Evolutionary conservation across 2,888 invertebrate genomes (phyloP), one percentile per base, ranked within the genome.

Genomic region (Caenorhabditis virilis): DNA sequence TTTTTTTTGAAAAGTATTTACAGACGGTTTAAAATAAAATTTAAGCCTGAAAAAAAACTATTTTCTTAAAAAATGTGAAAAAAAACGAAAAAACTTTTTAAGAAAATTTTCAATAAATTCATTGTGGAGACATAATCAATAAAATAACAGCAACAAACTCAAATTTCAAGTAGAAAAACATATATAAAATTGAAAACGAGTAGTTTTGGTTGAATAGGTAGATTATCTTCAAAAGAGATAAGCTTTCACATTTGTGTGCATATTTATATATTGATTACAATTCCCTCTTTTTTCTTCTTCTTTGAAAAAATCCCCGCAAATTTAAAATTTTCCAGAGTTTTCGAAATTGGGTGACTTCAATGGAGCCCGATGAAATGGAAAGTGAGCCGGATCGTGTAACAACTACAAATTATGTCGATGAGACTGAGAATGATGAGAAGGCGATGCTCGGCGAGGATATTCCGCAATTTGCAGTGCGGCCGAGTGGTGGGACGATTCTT

Each of bases 321-420:
- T 42, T 30, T 42, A 3, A 11, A 5, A 6, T 6, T 42, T 25
- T 62, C n/a, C 51, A 62, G 62, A 18, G 45, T 16, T 39, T 62
- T 3, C 48, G 53, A 4, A 57, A 22, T 25, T 57, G 56, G 57
- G 39, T 62, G 15, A 45, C 52, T 7, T 27, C 56, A 1, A 57
- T 57, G 57, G 56, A 58, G 25, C 63, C 57, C 18, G 53, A 63
- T 23, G 57, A 56, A n/a, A 30, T 53, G 15, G 63, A 63, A 33
- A 46, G 53, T 4, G 63, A 63, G 30, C 63, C 63, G 7, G 63
- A 63, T 18, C 18, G 63, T 1, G 57, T 52, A 15, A 41, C 43
- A 5, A 63, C 63, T 4, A 42, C 42, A 9, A 42, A 42, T 42
- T 42, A 23, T 42, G 42, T 42, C 13, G 42, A 42, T 7, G 30